A percentile compares a stretch with the other conserved stretches of the same genome.
These are phyloP conservation scores for Drosophila neoperkinsi DNA, from an alignment of 2,888 invertebrate species.

Conservation along the genomic window DNA sequence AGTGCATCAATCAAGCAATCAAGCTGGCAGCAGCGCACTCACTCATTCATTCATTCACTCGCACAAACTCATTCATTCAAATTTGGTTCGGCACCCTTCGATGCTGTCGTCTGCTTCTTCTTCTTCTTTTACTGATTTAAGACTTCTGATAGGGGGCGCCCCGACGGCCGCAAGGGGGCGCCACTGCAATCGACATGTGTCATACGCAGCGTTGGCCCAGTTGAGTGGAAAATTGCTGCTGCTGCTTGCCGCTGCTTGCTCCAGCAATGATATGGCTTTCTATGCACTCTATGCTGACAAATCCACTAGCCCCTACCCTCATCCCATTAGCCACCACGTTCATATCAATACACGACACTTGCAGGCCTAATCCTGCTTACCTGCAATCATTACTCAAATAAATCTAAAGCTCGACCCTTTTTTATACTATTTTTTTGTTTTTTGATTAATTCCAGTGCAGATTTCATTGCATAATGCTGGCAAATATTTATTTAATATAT, in stretches of 20 bases:
- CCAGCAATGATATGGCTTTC: conserved; percentile 63
- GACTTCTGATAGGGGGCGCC: conserved; percentile 35
- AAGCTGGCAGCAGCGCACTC: conserved; percentile 46
- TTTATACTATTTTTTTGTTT: conserved; percentile 6
- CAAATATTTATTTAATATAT: conserved; percentile 29
- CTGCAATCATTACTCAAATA: conserved; percentile 47
- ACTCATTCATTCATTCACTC: conserved; percentile 36
- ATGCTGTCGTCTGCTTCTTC: conserved; percentile 21
- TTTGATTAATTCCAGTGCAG: conserved; percentile 40
- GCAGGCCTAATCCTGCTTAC: conserved; percentile 50
- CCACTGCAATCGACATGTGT: conserved; percentile 69
- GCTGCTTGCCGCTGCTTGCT: conserved; percentile 46
- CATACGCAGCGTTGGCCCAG: conserved; percentile 68
- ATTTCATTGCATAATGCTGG: conserved; percentile 41
- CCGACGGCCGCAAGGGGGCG: conserved; percentile 41
- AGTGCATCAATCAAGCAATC: conserved; percentile 66
- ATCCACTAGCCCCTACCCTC: neutral
- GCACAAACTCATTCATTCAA: conserved; percentile 63
- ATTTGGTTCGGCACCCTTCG: conserved; percentile 33
- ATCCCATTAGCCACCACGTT: neutral
- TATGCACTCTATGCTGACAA: conserved; percentile 27
- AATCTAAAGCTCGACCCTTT: conserved; percentile 20
- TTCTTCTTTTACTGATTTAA: conserved; percentile 39
- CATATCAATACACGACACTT: conserved; percentile 71
- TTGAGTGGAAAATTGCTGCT: conserved; percentile 66